Evolutionary conservation across 2,797 vertebrate genomes (phyloP).

Genomic region (Enteromius thamalakanensis): DNA sequence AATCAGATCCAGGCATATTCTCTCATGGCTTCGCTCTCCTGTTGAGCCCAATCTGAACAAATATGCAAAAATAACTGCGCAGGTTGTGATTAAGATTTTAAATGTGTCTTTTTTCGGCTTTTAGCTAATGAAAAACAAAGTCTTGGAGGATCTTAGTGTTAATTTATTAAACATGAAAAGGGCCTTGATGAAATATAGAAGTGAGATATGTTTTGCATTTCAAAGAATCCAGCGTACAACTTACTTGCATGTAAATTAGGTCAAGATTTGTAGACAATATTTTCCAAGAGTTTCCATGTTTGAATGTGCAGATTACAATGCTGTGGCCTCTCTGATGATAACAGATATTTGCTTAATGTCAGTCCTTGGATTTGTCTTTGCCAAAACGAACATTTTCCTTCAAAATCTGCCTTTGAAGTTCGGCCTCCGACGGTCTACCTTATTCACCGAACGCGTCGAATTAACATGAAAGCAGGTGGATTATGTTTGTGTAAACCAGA

Average conservation of each 20-base stretch:
- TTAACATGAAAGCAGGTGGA: constrained; percentile 30
- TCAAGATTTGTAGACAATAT: constrained; percentile 67
- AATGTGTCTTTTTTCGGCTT: constrained; percentile 88
- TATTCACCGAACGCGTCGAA: not conserved
- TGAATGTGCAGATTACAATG: constrained; percentile 82
- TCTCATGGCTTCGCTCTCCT: constrained; percentile 45
- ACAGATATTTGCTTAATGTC: constrained; percentile 53
- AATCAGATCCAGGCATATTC: constrained; percentile 38
- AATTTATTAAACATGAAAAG: constrained; percentile 99
- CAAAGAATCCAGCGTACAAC: constrained; percentile 94
- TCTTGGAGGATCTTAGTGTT: constrained; percentile 94
- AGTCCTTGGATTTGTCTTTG: constrained; percentile 52
- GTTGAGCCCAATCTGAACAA: constrained; percentile 88
- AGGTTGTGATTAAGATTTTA: constrained; percentile 97
- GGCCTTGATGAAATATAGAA: constrained; percentile 98
- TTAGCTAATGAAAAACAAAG: constrained; percentile 97
- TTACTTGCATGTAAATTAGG: constrained; percentile 94
- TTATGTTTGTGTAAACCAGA: constrained; percentile 24
- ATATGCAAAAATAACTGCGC: constrained; percentile 87
- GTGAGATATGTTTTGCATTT: constrained; percentile 98
- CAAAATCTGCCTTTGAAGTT: constrained; percentile 71
- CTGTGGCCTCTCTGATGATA: constrained; percentile 82
- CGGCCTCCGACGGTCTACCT: constrained; percentile 12
- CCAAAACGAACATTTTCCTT: constrained; percentile 50
- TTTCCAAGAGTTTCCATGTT: constrained; percentile 55